Evolutionary conservation across 2,797 vertebrate genomes (phyloP).

Genomic region (Prionace glauca): DNA sequence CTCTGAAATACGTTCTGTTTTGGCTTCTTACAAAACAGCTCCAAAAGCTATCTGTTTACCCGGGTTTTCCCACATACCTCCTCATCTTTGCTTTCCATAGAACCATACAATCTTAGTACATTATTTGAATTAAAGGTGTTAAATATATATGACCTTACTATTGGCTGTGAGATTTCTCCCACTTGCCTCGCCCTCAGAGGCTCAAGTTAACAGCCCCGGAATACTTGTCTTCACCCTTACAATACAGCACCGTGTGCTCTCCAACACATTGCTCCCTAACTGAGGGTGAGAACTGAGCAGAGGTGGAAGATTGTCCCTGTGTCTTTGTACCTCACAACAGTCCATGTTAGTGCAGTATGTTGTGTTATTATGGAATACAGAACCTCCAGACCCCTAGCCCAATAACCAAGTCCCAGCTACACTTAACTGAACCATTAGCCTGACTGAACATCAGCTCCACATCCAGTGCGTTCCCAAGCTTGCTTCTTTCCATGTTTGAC

Average conservation of each 20-base stretch:
- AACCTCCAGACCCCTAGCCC: not conserved
- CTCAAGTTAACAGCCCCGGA: not conserved
- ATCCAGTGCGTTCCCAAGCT: not conserved
- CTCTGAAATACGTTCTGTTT: not conserved
- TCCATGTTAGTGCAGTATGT: not conserved
- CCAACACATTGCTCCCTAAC: not conserved
- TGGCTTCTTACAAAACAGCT: not conserved
- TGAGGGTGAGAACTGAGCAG: not conserved
- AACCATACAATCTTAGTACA: not conserved
- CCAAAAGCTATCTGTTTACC: not conserved
- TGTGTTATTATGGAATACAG: not conserved
- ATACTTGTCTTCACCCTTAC: not conserved
- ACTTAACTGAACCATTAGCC: no score
- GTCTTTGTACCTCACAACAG: not conserved
- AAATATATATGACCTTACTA: not conserved
- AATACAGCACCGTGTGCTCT: not conserved
- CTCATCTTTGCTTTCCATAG: not conserved
- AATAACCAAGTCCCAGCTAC: not conserved
- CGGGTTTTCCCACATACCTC: not conserved
- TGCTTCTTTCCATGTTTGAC: not conserved
- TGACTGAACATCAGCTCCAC: no score
- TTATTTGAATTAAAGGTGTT: not conserved
- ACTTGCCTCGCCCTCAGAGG: not conserved
- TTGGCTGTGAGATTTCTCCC: not conserved
- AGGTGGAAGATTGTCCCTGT: not conserved